A percentile compares a stretch with the other conserved stretches of the same genome.
Evolutionary conservation across 2,113 vertebrate species (phyloP).

Genomic region (Gallinago undulata): DNA sequence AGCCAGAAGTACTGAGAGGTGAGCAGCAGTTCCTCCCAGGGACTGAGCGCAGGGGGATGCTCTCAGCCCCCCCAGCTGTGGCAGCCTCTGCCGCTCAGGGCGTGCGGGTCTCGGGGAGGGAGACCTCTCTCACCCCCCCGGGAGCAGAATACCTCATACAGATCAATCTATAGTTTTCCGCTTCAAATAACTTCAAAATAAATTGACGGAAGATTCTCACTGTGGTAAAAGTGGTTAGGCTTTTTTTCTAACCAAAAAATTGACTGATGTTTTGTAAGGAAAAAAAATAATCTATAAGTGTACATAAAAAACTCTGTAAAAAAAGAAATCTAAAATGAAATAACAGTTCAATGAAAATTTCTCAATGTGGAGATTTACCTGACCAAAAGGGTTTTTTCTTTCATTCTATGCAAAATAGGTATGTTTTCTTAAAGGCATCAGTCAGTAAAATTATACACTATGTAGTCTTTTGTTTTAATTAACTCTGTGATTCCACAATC

Average conservation of each 20-base stretch:
- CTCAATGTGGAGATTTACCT: background rate
- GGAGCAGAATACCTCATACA: background rate
- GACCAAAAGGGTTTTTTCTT: background rate
- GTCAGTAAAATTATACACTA: background rate
- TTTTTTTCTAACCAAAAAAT: background rate
- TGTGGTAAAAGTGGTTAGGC: background rate
- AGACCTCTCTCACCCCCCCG: background rate
- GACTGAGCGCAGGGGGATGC: background rate
- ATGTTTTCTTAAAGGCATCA: background rate
- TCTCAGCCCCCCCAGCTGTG: background rate
- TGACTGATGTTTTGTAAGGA: background rate
- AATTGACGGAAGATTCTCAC: background rate
- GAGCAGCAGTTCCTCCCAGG: background rate
- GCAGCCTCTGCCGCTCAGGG: background rate
- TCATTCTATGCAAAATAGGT: background rate
- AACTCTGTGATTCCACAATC: background rate
- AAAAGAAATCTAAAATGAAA: background rate
- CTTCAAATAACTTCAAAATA: background rate
- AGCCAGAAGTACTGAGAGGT: background rate
- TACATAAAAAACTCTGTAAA: background rate
- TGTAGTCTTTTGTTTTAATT: background rate
- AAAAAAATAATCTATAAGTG: background rate
- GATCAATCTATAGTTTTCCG: background rate
- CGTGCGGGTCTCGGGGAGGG: background rate
- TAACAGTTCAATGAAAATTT: background rate